Percentiles rank a stretch among this genome's conserved stretches.
Evolutionary conservation across 2,888 invertebrate species (phyloP).

Genomic region (Drosophila paranaensis): DNA sequence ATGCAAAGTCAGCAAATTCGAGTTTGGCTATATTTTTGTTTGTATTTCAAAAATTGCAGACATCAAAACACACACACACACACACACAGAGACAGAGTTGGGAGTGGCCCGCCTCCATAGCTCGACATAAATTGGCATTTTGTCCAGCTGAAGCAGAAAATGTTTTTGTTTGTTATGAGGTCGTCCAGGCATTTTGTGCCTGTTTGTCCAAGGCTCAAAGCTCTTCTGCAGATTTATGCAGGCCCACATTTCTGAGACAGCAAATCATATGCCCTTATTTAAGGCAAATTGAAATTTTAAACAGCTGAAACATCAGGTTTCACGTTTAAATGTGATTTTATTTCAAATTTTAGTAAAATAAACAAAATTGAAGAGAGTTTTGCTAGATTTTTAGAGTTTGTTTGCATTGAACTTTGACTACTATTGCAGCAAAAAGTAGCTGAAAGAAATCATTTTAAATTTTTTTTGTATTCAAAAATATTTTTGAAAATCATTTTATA

Average conservation of each 20-base stretch:
- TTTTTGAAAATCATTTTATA: too few relatives aligned
- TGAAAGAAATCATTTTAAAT: too few relatives aligned
- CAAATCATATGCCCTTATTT: conserved; percentile 34
- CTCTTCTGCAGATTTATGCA: conserved; percentile 19
- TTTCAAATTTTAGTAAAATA: too few relatives aligned
- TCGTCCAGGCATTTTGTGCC: conserved; percentile 38
- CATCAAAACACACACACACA: conserved; percentile 49
- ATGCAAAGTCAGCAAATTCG: conserved; percentile 73
- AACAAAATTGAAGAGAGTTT: neutral
- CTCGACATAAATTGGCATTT: conserved; percentile 54
- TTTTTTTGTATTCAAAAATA: neutral
- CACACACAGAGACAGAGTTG: conserved; percentile 24
- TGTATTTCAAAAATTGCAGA: conserved; percentile 69
- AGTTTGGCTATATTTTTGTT: conserved; percentile 62
- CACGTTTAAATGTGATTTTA: neutral
- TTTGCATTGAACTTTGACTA: neutral
- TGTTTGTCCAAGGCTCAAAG: conserved; percentile 46
- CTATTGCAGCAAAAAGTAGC: too few relatives aligned
- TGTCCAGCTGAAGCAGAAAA: conserved; percentile 46
- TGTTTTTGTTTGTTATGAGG: conserved; percentile 42
- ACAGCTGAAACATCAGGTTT: neutral
- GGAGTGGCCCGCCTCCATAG: neutral
- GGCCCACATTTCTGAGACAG: conserved; percentile 1
- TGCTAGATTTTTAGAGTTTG: neutral
- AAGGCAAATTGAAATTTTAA: conserved; percentile 19